These are phyloP conservation scores for Fregata magnificens DNA, from an alignment of 2,113 vertebrate genomes.

Conservation along the genomic window DNA sequence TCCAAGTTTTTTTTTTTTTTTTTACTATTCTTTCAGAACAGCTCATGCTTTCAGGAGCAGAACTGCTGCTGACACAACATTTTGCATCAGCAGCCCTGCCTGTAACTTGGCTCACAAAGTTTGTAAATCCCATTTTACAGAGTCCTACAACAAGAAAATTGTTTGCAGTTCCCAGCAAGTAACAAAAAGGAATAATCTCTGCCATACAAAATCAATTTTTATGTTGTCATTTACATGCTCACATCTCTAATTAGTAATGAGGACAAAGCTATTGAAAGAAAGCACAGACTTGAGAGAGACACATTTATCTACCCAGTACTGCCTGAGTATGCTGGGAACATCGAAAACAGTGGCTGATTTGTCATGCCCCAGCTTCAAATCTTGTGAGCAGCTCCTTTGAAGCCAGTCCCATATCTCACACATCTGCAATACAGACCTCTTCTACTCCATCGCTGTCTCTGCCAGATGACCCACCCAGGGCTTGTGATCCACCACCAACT, in stretches of 20 bases:
- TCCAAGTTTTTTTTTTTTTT: not conserved
- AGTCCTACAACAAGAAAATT: not conserved
- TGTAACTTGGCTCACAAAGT: not conserved
- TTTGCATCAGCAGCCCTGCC: not conserved
- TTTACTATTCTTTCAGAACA: not conserved
- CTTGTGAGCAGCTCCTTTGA: conserved; percentile 4
- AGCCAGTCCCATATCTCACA: not conserved
- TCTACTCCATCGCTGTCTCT: not conserved
- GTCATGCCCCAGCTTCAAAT: not conserved
- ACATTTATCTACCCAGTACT: not conserved
- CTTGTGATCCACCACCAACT: not conserved
- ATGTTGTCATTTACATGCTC: not conserved
- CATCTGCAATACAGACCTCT: conserved; percentile 42
- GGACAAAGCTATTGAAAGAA: not conserved
- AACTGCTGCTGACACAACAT: not conserved
- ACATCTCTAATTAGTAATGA: not conserved
- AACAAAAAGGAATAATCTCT: not conserved
- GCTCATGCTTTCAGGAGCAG: not conserved
- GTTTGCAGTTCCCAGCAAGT: not conserved
- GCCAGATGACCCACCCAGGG: not conserved
- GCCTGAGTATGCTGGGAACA: not conserved
- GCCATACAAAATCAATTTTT: not conserved
- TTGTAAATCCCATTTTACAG: not conserved
- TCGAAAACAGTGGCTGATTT: not conserved
- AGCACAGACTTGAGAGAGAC: not conserved